A percentile compares a stretch with the other conserved stretches of the same genome.
Conservation (phyloP, 2,113 vertebrate genomes). For the Peucedramus taeniatus region DNA sequence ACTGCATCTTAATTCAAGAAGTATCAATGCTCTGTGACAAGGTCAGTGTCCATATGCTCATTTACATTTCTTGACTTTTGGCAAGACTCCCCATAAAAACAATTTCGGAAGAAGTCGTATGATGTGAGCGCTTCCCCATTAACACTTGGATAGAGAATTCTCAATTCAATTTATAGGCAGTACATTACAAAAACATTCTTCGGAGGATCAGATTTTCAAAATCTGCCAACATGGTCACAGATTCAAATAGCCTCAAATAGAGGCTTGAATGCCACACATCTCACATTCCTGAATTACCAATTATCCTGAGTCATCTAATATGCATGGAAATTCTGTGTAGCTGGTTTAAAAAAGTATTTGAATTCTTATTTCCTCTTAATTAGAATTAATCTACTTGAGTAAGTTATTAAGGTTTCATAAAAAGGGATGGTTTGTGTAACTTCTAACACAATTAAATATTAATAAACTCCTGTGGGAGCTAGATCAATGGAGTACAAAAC, state of each 20-base stretch:
- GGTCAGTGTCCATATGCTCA: background rate
- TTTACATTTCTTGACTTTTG: background rate
- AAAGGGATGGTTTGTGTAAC: slow-evolving; percentile 30
- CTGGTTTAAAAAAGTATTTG: background rate
- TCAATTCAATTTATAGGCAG: background rate
- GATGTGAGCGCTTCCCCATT: background rate
- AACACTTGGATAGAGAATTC: background rate
- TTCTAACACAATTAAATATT: slow-evolving; percentile 58
- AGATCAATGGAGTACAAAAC: slow-evolving; percentile 38
- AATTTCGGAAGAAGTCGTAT: background rate
- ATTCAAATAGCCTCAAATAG: background rate
- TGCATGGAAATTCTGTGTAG: background rate
- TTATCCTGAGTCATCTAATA: background rate
- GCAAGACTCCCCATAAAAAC: background rate
- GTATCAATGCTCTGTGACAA: background rate
- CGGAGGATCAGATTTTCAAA: background rate
- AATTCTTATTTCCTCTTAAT: slow-evolving; percentile 30
- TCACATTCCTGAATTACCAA: slow-evolving; percentile 9
- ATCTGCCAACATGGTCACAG: background rate
- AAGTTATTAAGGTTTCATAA: slow-evolving; percentile 13
- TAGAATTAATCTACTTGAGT: slow-evolving; percentile 10
- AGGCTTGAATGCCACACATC: background rate
- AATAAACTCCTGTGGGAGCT: slow-evolving; percentile 38
- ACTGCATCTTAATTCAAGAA: background rate
- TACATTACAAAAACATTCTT: background rate